Evolutionary conservation across 2,888 invertebrate genomes (phyloP).

Genomic region (Monoplex corrugatus): DNA sequence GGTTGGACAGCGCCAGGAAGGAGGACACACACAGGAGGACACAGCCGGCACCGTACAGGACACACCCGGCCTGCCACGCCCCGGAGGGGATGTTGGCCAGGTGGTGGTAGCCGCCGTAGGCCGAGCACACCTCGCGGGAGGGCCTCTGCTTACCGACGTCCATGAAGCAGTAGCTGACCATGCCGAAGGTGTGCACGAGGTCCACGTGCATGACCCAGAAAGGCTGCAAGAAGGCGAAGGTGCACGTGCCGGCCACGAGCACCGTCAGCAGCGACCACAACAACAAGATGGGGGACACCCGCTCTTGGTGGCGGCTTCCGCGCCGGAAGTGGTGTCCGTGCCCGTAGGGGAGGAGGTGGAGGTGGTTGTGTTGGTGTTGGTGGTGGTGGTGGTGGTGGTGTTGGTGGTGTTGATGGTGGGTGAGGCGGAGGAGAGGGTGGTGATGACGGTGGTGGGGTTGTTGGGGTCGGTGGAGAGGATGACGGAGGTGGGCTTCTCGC

Average conservation of each 20-base stretch:
- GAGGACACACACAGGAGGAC: slow-evolving; percentile 76
- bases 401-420: not conserved
- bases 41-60: slow-evolving; percentile 79
- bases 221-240: slow-evolving; percentile 81
- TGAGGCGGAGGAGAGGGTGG: slow-evolving; percentile 18
- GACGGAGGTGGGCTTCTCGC: slow-evolving; percentile 33
- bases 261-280: slow-evolving; percentile 81
- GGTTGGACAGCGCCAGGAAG: slow-evolving; percentile 71
- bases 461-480: not conserved
- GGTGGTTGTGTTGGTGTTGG: slow-evolving; percentile 12
- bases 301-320: not conserved
- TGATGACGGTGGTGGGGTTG: not conserved
- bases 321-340: not conserved
- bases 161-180: slow-evolving; percentile 68
- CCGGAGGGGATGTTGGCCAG: slow-evolving; percentile 74
- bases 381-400: not conserved
- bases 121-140: slow-evolving; percentile 54
- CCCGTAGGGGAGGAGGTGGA: not conserved
- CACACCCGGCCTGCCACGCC: slow-evolving; percentile 78
- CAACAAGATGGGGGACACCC: slow-evolving; percentile 53
- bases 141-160: slow-evolving; percentile 49
- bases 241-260: slow-evolving; percentile 79
- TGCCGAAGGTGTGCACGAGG: slow-evolving; percentile 73
- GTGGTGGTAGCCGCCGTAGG: slow-evolving; percentile 74
- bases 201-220: slow-evolving; percentile 80